A percentile compares a stretch with the other conserved stretches of the same genome.
These are phyloP conservation scores for Pogonocherus hispidulus DNA, from an alignment of 2,888 invertebrate species.

Conservation along the genomic window DNA sequence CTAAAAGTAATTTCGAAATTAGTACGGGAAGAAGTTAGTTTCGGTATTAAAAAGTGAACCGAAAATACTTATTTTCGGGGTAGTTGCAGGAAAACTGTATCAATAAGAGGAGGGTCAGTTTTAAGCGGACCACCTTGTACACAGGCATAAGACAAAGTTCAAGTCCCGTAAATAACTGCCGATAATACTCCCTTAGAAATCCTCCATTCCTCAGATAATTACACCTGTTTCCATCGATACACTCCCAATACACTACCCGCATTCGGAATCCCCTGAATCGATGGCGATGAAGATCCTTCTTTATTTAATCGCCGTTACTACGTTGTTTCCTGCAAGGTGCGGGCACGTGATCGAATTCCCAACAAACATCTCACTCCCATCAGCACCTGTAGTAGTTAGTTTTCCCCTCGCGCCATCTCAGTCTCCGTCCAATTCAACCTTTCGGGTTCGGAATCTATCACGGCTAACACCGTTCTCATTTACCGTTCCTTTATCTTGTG, in stretches of 20 bases:
- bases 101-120: too few species aligned
- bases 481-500: constrained; percentile 63
- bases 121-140: background rate
- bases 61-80: too few species aligned
- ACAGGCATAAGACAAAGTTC: background rate
- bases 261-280: constrained; percentile 27
- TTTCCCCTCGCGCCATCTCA: constrained; percentile 46
- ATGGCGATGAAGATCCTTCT: constrained; percentile 38
- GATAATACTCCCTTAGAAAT: constrained; percentile 13
- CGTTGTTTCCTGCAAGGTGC: constrained; percentile 58
- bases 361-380: constrained; percentile 56
- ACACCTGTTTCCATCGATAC: constrained; percentile 28
- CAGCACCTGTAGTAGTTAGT: constrained; percentile 60
- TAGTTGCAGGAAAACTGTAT: too few species aligned
- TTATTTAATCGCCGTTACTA: constrained; percentile 50
- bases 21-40: too few species aligned
- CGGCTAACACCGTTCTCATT: constrained; percentile 61
- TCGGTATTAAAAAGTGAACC: too few species aligned
- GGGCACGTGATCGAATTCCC: constrained; percentile 64
- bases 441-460: constrained; percentile 60
- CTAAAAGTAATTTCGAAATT: too few species aligned
- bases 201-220: constrained; percentile 20
- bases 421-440: constrained; percentile 54
- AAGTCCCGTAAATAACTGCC: constrained; percentile 1
- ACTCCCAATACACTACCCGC: constrained; percentile 20